Evolutionary conservation across 2,113 vertebrate genomes (phyloP), one percentile per base, ranked within the genome.

Genomic region (Ceyx cyanopectus): DNA sequence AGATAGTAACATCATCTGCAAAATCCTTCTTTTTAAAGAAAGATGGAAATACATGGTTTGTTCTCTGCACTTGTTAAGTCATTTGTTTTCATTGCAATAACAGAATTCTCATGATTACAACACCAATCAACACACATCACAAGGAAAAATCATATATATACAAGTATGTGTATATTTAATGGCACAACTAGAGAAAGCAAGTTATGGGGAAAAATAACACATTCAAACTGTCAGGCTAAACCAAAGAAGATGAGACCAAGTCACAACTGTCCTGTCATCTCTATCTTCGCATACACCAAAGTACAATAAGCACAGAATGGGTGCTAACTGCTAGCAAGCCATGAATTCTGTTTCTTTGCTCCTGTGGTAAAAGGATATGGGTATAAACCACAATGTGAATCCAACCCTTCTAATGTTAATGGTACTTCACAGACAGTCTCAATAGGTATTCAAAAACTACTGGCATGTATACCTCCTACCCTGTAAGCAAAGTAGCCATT

Each of bases 1-100:
- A 85, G 82, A 81, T 23, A 82, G 60, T 19, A 80, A 82, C 27
- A 62, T 50, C 61, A 88, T 81, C 91, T 94, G 84, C 74, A 90
- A 93, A 90, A 75, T 68, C 3, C 40, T 22, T 30, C 29, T 34
- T 68, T 61, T 66, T 68, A 15, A 69, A 22, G 37, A 37, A 37
- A 37, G 37, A 2, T 16, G 4, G 41, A 79, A 94, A 54, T 87
- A 32, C 0, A 62, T 32, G 13, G 41, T 79, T 94, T 89, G 51
- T 37, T 87, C 37, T 67, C 88, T 57, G 53, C 84, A 72, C 11
- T 2, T 34, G 3, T 50, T 8, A 73, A 92, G 75, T 41, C 9
- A 79, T 89, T 85, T 3, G 17, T 73, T 93, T 81, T 79, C 29
- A 5, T 62, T 87, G 57, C 10, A 85, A 45, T 62, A 92, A 74